Percentiles rank a stretch among this genome's conserved stretches.
Conservation (phyloP, 2,113 vertebrate species). For the Siniperca chuatsi region DNA sequence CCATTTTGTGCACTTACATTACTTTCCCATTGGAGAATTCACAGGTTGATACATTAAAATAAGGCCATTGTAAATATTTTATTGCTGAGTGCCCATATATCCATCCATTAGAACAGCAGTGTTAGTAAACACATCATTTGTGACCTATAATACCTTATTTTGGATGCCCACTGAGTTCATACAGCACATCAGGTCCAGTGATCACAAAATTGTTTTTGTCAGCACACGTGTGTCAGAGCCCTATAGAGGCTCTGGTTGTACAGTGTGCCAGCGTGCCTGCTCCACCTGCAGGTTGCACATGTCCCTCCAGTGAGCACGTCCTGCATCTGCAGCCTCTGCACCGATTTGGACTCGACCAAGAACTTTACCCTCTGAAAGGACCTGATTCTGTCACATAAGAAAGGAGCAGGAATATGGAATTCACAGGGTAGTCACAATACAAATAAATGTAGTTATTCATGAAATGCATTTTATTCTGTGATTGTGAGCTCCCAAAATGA, state of each 20-base stretch:
- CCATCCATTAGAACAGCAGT: neutral
- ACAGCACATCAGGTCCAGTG: neutral
- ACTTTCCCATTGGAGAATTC: neutral
- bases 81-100: neutral
- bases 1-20: neutral
- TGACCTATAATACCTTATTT: neutral
- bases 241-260: constrained; percentile 62
- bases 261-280: constrained; percentile 76
- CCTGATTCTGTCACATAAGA: constrained; percentile 62
- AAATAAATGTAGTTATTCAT: neutral
- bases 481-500: neutral
- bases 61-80: constrained; percentile 29
- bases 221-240: neutral
- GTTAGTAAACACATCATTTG: constrained; percentile 9
- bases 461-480: neutral
- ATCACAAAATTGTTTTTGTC: neutral
- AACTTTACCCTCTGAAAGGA: constrained; percentile 52
- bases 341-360: constrained; percentile 80
- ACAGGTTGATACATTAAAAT: constrained; percentile 6
- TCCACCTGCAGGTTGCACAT: constrained; percentile 79
- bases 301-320: constrained; percentile 83
- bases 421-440: neutral
- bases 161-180: neutral
- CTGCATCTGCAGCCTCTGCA: constrained; percentile 52
- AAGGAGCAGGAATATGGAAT: neutral